Percentiles rank a stretch among this genome's conserved stretches.
Evolutionary conservation across 2,113 vertebrate genomes (phyloP).

Genomic region (Pyrgilauda ruficollis): DNA sequence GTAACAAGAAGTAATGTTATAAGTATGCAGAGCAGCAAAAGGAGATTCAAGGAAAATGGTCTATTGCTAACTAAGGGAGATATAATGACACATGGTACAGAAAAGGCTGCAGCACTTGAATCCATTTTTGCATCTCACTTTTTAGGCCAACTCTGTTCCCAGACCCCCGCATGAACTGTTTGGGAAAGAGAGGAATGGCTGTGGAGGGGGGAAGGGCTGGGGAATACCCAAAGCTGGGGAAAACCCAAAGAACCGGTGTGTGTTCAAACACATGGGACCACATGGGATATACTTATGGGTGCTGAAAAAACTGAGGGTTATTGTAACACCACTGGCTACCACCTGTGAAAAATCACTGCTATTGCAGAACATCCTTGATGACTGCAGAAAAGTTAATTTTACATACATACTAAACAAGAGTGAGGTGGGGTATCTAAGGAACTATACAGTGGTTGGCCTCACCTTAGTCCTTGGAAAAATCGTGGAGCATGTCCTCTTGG

Average conservation of each 20-base stretch:
- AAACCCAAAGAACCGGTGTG: background rate
- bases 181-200: background rate
- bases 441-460: background rate
- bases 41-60: background rate
- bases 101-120: background rate
- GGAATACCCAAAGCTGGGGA: background rate
- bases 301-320: background rate
- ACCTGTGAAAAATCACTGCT: background rate
- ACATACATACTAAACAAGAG: background rate
- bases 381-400: background rate
- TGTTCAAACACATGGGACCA: background rate
- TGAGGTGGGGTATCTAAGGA: background rate
- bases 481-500: slow-evolving; percentile 17
- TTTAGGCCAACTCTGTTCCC: background rate
- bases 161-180: background rate
- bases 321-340: background rate
- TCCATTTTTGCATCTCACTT: background rate
- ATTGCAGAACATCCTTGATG: background rate
- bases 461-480: slow-evolving; percentile 43
- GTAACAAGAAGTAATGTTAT: background rate
- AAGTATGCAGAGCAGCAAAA: background rate
- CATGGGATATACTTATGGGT: background rate
- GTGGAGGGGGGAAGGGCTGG: accelerated
- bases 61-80: background rate
- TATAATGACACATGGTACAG: background rate